Evolutionary conservation across 1,140 invertebrate genomes (phyloP).

Genomic region (Zophobas atratus): DNA sequence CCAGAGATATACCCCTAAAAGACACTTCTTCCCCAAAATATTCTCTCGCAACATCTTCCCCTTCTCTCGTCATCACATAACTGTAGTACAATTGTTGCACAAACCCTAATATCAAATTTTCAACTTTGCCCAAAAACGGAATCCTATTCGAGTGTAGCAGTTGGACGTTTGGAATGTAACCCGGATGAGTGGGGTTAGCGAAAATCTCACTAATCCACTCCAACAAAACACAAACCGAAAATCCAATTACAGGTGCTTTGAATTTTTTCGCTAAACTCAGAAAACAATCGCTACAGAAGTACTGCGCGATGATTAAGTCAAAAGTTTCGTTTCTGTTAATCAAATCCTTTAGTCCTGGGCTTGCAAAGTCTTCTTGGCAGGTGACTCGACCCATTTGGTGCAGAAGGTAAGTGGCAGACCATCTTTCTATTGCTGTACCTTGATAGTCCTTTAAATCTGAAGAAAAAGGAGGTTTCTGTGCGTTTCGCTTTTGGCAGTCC

Average conservation of each 20-base stretch:
- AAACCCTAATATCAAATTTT: constrained; percentile 59
- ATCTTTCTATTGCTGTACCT: neutral
- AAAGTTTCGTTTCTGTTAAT: constrained; percentile 68
- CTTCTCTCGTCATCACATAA: neutral
- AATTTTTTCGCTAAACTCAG: constrained; percentile 74
- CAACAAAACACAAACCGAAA: constrained; percentile 71
- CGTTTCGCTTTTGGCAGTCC: neutral
- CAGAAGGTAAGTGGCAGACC: neutral
- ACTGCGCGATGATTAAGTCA: constrained; percentile 77
- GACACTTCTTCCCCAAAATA: constrained; percentile 73
- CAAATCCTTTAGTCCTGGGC: constrained; percentile 70
- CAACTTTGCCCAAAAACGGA: constrained; percentile 67
- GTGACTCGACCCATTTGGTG: constrained; percentile 32
- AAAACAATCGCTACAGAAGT: constrained; percentile 80
- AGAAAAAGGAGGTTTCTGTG: too few relatives aligned
- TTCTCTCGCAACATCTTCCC: constrained; percentile 64
- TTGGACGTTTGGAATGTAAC: constrained; percentile 72
- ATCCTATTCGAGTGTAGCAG: constrained; percentile 71
- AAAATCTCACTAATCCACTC: constrained; percentile 73
- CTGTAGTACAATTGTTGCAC: constrained; percentile 14
- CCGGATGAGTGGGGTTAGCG: constrained; percentile 72
- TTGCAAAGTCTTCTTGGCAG: constrained; percentile 70
- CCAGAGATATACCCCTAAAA: constrained; percentile 71
- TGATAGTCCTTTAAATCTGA: too few relatives aligned
- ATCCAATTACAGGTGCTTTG: constrained; percentile 74